phyloP scores from a whole-genome alignment of 2,113 vertebrate species.

The Periophthalmus modestus region DNA sequence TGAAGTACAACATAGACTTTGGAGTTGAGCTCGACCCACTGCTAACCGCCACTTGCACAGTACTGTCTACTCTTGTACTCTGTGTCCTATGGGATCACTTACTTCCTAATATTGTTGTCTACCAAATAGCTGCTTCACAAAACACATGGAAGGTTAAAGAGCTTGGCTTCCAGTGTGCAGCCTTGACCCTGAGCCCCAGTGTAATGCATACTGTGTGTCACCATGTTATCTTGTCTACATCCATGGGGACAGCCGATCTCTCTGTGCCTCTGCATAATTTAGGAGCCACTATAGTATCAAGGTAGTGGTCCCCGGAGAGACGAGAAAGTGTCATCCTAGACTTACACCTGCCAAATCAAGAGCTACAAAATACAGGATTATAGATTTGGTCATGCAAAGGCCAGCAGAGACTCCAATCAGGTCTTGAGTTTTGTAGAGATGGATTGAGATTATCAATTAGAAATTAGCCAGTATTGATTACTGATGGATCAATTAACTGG shows the following conservation, averaged over 20 bases:
- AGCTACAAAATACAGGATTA: conserved; percentile 22
- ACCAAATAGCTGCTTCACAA: conserved; percentile 13
- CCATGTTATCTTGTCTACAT: conserved; percentile 63
- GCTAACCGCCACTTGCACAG: not conserved
- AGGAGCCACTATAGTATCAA: conserved; percentile 61
- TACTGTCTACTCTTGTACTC: not conserved
- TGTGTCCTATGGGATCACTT: conserved; percentile 5
- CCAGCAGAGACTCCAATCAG: not conserved
- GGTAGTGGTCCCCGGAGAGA: conserved; percentile 58
- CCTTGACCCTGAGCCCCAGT: conserved; percentile 45
- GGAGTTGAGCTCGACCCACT: not conserved
- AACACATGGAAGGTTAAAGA: conserved; percentile 43
- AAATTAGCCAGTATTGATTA: conserved; percentile 58
- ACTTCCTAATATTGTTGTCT: conserved; percentile 6
- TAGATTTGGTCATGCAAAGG: conserved; percentile 1
- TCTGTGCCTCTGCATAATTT: conserved; percentile 73
- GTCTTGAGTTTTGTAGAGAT: conserved; percentile 40
- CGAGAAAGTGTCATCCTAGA: conserved; percentile 70
- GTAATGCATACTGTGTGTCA: conserved; percentile 50
- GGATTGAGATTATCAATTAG: conserved; percentile 53
- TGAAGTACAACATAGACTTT: not conserved
- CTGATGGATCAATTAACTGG: conserved; percentile 61
- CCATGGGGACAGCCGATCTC: conserved; percentile 62
- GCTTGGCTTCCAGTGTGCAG: conserved; percentile 32
- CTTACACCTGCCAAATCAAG: conserved; percentile 38